Evolutionary conservation across 2,797 vertebrate genomes (phyloP).

Genomic region (Chanos chanos): DNA sequence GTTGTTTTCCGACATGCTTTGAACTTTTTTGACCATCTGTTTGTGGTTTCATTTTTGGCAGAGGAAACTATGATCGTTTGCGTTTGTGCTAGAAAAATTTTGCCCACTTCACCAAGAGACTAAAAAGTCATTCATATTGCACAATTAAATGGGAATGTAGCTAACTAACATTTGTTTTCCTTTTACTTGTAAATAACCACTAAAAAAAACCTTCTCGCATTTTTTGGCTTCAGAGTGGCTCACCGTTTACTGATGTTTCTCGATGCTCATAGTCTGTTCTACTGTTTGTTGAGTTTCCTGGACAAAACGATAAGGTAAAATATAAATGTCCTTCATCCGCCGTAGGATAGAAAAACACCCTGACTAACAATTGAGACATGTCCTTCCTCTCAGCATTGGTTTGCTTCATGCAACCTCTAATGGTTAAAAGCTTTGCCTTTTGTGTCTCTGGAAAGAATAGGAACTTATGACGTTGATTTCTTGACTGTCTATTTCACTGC

Average conservation of each 20-base stretch:
- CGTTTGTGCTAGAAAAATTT: no score
- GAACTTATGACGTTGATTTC: no score
- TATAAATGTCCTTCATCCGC: neutral
- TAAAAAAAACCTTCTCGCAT: slow-evolving; percentile 2
- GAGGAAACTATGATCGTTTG: no score
- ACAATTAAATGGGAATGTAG: neutral
- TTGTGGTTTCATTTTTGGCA: no score
- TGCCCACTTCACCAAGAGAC: no score
- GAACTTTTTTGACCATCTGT: neutral
- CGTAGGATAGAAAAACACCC: neutral
- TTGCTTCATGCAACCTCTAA: no score
- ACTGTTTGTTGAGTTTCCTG: slow-evolving; percentile 58
- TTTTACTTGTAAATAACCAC: slow-evolving; percentile 19
- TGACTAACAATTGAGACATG: no score
- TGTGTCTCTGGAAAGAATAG: no score
- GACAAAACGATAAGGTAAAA: slow-evolving; percentile 61
- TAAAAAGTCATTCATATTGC: no score
- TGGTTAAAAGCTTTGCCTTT: no score
- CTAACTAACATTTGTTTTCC: neutral
- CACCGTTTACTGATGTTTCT: slow-evolving; percentile 50
- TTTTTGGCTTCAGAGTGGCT: slow-evolving; percentile 53
- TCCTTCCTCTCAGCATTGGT: no score
- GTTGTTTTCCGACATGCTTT: neutral
- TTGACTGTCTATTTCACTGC: no score
- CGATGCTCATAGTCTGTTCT: slow-evolving; percentile 51